Base-by-base conservation (phyloP, 2,888 invertebrate genomes). In the Drosophila nr. perissopoda region DNA sequence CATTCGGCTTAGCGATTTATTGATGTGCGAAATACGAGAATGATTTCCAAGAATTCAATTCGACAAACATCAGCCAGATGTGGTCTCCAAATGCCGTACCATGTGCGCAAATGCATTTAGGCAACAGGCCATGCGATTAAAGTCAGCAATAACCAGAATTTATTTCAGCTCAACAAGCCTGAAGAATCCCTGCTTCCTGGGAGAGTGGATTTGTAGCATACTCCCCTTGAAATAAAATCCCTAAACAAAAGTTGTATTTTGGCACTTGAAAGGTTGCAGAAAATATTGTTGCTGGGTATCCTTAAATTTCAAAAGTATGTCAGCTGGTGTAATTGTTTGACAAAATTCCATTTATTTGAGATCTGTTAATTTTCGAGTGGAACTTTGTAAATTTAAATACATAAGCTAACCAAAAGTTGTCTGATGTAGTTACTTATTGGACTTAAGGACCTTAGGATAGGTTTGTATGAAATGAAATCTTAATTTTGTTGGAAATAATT, bases 11-110 rank as follows among this genome's bases (percentile, higher is more conserved):
- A 38, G 42, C 67, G 62, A 73, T 63, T 65, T 73, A 78, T 62
- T 73, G 76, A 68, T 52, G 69, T 68, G 78, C 38, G 13, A 68
- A 78, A 69, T 36, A n/a, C 45, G 29, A 48, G 38, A 57, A 51
- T 48, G 31, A 67, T 67, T 54, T 29, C 31, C 25, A 71, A 33
- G 40, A 40, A 33, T 49, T 29, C 5, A 21, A 13, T 31, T 27
- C 13, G 45, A 45, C 45, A 25, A 16, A 53, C 31, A 31, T n/a
- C 45, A 25, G n/a, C 31, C 63, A 62, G 63, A 38, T 67, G 62
- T 52, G 40, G 27, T 29, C 61, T 18, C 4, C 21, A 25, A 61
- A 29, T 42, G 13, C n/a, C 16, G 13, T 2, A 59, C 27, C 48
- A 48, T 27, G 31, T 66, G 66, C 16, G 25, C 25, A 31, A 62